These are phyloP conservation scores for Leuctra nigra DNA, from an alignment of 2,888 invertebrate genomes.

Conservation along the genomic window DNA sequence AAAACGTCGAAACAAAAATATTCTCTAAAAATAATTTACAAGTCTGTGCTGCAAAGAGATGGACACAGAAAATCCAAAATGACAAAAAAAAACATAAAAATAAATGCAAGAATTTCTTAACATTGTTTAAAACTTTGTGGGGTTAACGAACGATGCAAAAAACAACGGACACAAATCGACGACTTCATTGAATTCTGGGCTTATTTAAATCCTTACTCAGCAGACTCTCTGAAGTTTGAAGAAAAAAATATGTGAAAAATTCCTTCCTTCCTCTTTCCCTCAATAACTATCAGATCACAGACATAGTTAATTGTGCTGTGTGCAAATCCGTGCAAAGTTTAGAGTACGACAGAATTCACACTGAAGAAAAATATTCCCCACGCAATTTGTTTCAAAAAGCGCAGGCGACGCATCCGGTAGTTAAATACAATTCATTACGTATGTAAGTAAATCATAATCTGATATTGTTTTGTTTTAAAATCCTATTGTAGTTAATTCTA, in stretches of 20 bases:
- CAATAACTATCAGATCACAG: slow-evolving; percentile 23
- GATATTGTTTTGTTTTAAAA: neutral
- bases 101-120: slow-evolving; percentile 1
- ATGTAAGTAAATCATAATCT: too few relatives aligned
- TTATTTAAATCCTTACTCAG: neutral
- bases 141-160: neutral
- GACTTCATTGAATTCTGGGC: neutral
- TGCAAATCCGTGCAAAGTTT: slow-evolving; percentile 2
- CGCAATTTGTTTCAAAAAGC: too few relatives aligned
- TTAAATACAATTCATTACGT: too few relatives aligned
- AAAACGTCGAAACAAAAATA: too few relatives aligned
- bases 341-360: neutral
- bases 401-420: too few relatives aligned
- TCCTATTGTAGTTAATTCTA: too few relatives aligned
- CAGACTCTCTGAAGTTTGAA: neutral
- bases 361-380: neutral
- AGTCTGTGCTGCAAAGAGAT: too few relatives aligned
- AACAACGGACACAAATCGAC: neutral
- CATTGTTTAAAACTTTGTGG: neutral
- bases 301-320: slow-evolving; percentile 26
- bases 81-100: too few relatives aligned
- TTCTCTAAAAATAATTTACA: too few relatives aligned
- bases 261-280: neutral
- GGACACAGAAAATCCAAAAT: too few relatives aligned
- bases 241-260: neutral